Percentiles rank a stretch among this genome's conserved stretches.
These are phyloP conservation scores for Sciaenops ocellatus DNA, from an alignment of 2,797 vertebrate species.

Conservation along the genomic window DNA sequence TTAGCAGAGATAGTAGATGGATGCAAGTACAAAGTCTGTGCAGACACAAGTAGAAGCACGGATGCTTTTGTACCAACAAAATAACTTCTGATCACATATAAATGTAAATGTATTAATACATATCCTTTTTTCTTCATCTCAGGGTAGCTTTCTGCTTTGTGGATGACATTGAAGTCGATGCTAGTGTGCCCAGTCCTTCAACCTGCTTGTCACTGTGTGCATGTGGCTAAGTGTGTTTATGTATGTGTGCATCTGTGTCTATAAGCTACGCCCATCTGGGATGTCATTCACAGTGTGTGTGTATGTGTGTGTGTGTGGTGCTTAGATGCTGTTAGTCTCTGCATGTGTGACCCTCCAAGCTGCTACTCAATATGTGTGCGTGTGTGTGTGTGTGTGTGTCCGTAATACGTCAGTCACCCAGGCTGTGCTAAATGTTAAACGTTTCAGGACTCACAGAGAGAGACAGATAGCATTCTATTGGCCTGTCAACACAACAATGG, in stretches of 20 bases:
- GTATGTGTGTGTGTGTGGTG: slow-evolving; percentile 9
- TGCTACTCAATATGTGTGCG: slow-evolving; percentile 19
- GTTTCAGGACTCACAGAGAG: slow-evolving; percentile 64
- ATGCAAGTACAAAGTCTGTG: background rate
- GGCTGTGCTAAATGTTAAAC: slow-evolving; percentile 79
- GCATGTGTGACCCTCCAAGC: slow-evolving; percentile 40
- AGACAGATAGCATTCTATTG: slow-evolving; percentile 71
- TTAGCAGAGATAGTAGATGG: no score
- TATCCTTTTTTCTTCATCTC: slow-evolving; percentile 5
- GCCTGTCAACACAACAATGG: slow-evolving; percentile 75
- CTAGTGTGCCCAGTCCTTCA: slow-evolving; percentile 23
- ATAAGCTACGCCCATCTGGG: slow-evolving; percentile 34
- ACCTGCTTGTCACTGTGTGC: slow-evolving; percentile 30
- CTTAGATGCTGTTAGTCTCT: slow-evolving; percentile 18
- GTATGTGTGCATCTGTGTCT: slow-evolving; percentile 29
- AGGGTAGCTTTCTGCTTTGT: slow-evolving; percentile 21
- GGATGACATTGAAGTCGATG: slow-evolving; percentile 50
- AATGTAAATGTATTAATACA: no score
- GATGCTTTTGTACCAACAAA: background rate
- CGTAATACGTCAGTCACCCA: slow-evolving; percentile 63
- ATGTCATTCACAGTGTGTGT: slow-evolving; percentile 40
- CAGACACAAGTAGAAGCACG: background rate
- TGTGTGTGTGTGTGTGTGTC: slow-evolving; percentile 27
- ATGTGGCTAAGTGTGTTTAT: slow-evolving; percentile 25
- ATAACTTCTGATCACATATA: no score